These are phyloP conservation scores for Rhynchotus rufescens DNA, from an alignment of 2,797 vertebrate genomes.

Conservation along the genomic window DNA sequence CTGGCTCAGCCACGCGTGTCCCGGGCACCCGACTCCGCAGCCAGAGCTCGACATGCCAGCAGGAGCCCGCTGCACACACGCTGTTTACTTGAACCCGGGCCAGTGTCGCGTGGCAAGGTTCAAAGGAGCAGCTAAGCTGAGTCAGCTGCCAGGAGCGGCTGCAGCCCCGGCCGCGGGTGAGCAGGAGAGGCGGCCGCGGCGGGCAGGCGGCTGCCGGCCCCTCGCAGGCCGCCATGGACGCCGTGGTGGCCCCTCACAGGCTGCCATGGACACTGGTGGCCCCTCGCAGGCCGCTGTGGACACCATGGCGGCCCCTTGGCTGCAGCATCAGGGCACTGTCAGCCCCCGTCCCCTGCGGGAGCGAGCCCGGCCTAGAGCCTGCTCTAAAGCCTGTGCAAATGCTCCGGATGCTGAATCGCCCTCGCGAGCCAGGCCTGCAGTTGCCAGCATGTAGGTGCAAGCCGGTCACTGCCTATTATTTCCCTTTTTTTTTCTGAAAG, in stretches of 20 bases:
- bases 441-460: neutral
- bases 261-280: neutral
- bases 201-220: no score
- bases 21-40: neutral
- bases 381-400: neutral
- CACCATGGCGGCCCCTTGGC: neutral
- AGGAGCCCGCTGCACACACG: neutral
- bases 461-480: neutral
- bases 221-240: no score
- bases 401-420: neutral
- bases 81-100: neutral
- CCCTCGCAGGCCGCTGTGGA: neutral
- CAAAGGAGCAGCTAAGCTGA: neutral
- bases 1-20: accelerated
- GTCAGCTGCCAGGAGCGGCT: neutral
- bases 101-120: neutral
- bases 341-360: neutral
- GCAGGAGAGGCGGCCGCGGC: neutral
- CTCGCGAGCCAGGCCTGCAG: neutral
- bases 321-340: neutral
- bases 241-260: neutral
- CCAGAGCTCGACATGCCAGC: neutral
- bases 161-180: neutral
- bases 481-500: neutral
- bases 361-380: neutral